Evolutionary conservation across 2,113 vertebrate genomes (phyloP).

Genomic region (Sprattus sprattus): DNA sequence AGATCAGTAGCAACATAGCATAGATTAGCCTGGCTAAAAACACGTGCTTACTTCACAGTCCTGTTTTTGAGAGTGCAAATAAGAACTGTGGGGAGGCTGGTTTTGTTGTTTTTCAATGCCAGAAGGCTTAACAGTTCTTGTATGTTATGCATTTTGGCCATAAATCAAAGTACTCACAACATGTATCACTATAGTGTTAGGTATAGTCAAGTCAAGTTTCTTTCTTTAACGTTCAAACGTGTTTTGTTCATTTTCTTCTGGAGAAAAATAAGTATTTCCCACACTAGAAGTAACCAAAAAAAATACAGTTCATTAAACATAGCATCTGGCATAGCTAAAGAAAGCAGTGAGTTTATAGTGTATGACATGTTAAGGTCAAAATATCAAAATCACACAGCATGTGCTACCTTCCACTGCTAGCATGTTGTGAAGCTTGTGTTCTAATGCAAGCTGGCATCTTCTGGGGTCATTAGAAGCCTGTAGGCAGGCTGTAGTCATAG

Average conservation of each 20-base stretch:
- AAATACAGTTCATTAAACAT: background rate
- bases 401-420: conserved; percentile 39
- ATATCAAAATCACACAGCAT: conserved; percentile 25
- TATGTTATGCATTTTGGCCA: background rate
- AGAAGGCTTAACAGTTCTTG: background rate
- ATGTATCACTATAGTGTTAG: background rate
- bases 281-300: background rate
- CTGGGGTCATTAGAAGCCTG: background rate
- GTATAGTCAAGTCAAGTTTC: background rate
- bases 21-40: conserved; percentile 19
- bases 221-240: conserved; percentile 9
- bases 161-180: background rate
- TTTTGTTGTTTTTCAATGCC: background rate
- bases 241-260: background rate
- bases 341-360: conserved; percentile 43
- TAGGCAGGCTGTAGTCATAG: background rate
- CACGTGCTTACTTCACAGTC: conserved; percentile 17
- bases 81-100: background rate
- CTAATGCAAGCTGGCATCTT: background rate
- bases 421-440: conserved; percentile 46
- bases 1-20: conserved; percentile 26
- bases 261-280: background rate
- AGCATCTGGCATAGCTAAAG: conserved; percentile 36
- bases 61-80: conserved; percentile 13
- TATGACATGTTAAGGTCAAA: conserved; percentile 46